Evolutionary conservation across 2,888 invertebrate genomes (phyloP).

Genomic region (Brachycybe producta): DNA sequence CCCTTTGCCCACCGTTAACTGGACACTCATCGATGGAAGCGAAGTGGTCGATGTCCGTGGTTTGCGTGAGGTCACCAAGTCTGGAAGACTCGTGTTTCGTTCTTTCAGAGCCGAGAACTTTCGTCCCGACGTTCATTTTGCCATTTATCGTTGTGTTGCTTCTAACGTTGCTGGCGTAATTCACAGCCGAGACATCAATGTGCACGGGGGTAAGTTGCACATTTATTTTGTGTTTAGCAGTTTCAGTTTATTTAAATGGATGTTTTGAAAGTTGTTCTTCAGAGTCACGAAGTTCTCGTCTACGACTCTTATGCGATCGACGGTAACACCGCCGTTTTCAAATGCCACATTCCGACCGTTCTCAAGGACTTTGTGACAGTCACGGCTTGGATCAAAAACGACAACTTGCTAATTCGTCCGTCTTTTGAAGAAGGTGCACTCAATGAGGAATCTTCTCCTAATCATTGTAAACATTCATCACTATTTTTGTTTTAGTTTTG

Average conservation of each 20-base stretch:
- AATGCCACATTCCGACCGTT: slow-evolving; percentile 16
- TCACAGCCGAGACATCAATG: slow-evolving; percentile 6
- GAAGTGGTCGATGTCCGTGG: background rate
- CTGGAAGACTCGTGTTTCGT: slow-evolving; percentile 3
- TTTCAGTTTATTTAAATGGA: too few species aligned
- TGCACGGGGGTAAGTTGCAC: slow-evolving; percentile 12
- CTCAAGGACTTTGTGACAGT: slow-evolving; percentile 4
- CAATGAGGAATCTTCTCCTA: background rate
- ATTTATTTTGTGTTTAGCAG: background rate
- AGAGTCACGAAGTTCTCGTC: slow-evolving; percentile 8
- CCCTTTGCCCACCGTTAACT: background rate
- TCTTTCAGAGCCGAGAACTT: slow-evolving; percentile 9
- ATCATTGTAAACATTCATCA: background rate
- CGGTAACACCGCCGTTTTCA: slow-evolving; percentile 14
- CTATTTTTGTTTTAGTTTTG: background rate
- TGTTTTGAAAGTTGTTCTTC: slow-evolving; percentile 13
- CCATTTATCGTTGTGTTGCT: slow-evolving; percentile 11
- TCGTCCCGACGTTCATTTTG: slow-evolving; percentile 14
- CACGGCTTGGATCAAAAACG: slow-evolving; percentile 14
- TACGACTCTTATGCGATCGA: slow-evolving; percentile 16
- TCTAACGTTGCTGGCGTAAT: slow-evolving; percentile 5
- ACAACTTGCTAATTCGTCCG: slow-evolving; percentile 13
- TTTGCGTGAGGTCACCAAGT: background rate
- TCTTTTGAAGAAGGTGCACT: background rate
- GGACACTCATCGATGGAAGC: slow-evolving; percentile 13